A percentile compares a stretch with the other conserved stretches of the same genome.
Conservation (phyloP, 1,140 invertebrate species). For the Temnothorax longispinosus region DNA sequence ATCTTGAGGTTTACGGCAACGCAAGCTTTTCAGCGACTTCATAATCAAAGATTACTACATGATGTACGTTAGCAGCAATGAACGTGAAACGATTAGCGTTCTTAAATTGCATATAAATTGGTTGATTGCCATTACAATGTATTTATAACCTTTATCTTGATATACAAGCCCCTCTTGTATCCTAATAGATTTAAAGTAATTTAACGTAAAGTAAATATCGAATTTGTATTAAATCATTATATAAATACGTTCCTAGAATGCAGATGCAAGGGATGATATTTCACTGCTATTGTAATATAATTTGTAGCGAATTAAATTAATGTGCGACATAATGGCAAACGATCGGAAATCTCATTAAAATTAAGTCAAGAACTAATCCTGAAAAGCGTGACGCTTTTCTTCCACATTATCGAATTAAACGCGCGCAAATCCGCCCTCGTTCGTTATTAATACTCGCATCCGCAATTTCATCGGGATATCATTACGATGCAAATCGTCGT, state of each 20-base stretch:
- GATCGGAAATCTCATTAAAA: conserved; percentile 17
- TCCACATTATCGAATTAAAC: conserved; percentile 28
- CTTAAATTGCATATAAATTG: not conserved
- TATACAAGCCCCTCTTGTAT: not conserved
- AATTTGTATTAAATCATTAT: not conserved
- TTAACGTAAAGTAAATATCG: not conserved
- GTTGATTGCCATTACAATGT: not conserved
- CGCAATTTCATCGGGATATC: not conserved
- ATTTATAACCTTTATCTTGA: not conserved
- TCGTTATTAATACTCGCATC: conserved; percentile 27
- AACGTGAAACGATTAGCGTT: not conserved
- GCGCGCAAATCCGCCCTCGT: not conserved
- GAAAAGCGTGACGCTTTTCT: not conserved
- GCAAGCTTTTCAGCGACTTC: not conserved
- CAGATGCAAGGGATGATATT: not conserved
- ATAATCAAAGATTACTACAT: conserved; percentile 1
- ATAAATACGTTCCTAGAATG: not conserved
- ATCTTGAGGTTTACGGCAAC: not conserved
- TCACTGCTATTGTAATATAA: not conserved
- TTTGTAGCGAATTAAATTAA: not conserved
- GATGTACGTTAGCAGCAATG: not conserved
- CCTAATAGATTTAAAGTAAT: not conserved
- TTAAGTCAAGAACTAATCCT: not conserved
- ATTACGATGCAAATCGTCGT: conserved; percentile 3
- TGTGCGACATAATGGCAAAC: not conserved